These are phyloP conservation scores for Anagrus nilaparvatae DNA, from an alignment of 1,140 invertebrate species.

Conservation along the genomic window DNA sequence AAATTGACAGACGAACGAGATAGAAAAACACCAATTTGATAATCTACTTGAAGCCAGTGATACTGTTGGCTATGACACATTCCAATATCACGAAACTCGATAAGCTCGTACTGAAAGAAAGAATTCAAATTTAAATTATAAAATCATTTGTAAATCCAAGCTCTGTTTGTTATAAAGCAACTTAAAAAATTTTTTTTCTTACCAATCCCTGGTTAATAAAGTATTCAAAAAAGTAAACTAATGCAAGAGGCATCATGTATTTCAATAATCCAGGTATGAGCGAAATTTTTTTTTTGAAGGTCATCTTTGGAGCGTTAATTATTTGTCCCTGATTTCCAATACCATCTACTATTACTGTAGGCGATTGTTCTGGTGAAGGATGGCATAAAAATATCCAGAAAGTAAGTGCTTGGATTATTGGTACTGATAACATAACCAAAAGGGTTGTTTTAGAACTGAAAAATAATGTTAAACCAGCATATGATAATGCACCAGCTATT, in stretches of 20 bases:
- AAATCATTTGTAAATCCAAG: too few species aligned
- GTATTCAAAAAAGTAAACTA: conserved; percentile 83
- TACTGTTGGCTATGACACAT: conserved; percentile 60
- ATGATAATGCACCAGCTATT: conserved; percentile 66
- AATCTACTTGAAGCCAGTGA: conserved; percentile 73
- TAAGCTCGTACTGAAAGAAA: conserved; percentile 59
- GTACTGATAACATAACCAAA: conserved; percentile 63
- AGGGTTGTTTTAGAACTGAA: conserved; percentile 55
- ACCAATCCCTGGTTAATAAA: conserved; percentile 87
- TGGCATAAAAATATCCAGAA: conserved; percentile 50
- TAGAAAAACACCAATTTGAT: conserved; percentile 83
- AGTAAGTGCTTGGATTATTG: conserved; percentile 53
- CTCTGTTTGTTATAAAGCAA: too few species aligned
- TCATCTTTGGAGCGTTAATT: conserved; percentile 30
- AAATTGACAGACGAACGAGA: conserved; percentile 76
- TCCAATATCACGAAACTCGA: conserved; percentile 59
- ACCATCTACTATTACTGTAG: conserved; percentile 22
- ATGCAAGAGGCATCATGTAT: conserved; percentile 68
- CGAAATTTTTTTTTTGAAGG: conserved; percentile 46
- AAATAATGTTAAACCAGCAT: conserved; percentile 52
- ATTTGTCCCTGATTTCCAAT: conserved; percentile 35
- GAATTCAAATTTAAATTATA: too few species aligned
- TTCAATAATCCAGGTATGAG: conserved; percentile 55
- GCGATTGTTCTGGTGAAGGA: conserved; percentile 21
- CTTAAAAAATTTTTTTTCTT: too few species aligned